These are phyloP conservation scores for Lepidurus couesii DNA, from an alignment of 1,140 invertebrate species.

Conservation along the genomic window DNA sequence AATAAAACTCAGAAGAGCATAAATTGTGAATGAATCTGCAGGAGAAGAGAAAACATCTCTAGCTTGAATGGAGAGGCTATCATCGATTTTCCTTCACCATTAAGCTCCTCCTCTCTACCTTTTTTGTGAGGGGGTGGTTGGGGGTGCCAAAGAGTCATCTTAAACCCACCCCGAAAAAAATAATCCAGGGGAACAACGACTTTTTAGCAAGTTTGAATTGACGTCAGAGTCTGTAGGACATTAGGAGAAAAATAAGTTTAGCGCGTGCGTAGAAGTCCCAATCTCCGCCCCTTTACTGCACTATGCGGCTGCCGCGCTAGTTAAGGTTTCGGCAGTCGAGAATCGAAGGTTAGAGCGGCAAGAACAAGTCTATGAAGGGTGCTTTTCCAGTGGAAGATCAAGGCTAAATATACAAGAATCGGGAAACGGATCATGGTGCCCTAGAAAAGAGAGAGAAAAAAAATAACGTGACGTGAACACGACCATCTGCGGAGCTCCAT, in stretches of 20 bases:
- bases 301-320: not conserved
- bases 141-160: not conserved
- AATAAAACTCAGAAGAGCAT: not conserved
- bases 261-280: not conserved
- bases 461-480: not conserved
- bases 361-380: not conserved
- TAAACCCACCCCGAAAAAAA: not conserved
- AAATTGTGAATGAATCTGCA: not conserved
- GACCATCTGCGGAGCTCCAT: not conserved
- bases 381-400: not conserved
- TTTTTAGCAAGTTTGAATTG: constrained; percentile 10
- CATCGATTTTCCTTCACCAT: constrained; percentile 2
- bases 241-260: not conserved
- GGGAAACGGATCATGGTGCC: not conserved
- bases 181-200: not conserved
- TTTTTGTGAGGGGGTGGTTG: not conserved
- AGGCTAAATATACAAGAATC: not conserved
- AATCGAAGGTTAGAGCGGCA: not conserved
- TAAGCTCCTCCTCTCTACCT: not conserved
- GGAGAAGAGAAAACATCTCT: too few species aligned
- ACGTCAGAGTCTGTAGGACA: not conserved
- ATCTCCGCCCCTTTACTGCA: not conserved
- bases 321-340: not conserved
- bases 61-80: constrained; percentile 2
- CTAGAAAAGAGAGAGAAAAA: not conserved